These are phyloP conservation scores for Ophthalmolycus amberensis DNA, from an alignment of 2,113 vertebrate species.

Conservation along the genomic window DNA sequence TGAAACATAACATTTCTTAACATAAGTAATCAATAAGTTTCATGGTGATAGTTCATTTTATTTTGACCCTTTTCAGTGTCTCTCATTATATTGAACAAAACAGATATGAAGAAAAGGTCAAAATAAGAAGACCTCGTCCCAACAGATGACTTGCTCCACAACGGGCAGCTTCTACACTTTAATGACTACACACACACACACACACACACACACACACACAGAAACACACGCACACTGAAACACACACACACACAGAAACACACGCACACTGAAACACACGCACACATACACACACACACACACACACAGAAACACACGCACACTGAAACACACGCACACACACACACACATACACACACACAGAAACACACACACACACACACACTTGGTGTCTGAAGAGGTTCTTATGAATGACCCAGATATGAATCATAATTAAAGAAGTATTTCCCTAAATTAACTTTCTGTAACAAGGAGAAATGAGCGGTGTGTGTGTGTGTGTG, in stretches of 20 bases:
- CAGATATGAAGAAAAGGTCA: neutral
- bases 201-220: neutral
- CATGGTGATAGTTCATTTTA: neutral
- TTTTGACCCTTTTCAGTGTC: neutral
- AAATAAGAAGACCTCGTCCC: neutral
- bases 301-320: too few relatives aligned
- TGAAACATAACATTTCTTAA: neutral
- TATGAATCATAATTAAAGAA: conserved; percentile 71
- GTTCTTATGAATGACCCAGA: conserved; percentile 49
- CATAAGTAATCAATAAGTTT: neutral
- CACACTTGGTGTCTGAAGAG: conserved; percentile 3
- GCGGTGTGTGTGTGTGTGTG: conserved; percentile 1
- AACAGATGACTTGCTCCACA: neutral
- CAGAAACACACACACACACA: conserved; percentile 2
- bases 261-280: neutral
- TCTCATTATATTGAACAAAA: neutral
- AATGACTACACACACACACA: neutral
- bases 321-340: neutral
- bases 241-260: too few relatives aligned
- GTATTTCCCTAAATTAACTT: conserved; percentile 62
- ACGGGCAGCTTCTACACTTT: neutral
- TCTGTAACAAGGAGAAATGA: conserved; percentile 52
- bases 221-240: too few relatives aligned
- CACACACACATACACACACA: neutral
- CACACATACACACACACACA: too few relatives aligned